These are phyloP conservation scores for Ormyrus rosae DNA, from an alignment of 2,888 invertebrate species.

Conservation along the genomic window DNA sequence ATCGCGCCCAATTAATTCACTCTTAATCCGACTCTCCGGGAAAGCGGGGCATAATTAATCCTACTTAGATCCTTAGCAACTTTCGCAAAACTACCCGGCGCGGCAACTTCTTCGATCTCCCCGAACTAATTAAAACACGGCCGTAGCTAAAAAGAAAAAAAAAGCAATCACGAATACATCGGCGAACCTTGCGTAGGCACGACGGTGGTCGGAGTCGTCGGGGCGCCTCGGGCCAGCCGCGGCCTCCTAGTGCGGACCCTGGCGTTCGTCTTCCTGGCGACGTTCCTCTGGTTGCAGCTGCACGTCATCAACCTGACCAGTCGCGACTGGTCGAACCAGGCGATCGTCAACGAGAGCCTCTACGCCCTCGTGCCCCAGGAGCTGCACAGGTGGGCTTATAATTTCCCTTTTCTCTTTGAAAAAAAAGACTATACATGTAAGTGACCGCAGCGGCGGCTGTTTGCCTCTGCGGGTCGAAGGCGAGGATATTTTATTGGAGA, in stretches of 20 bases:
- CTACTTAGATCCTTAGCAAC: no score
- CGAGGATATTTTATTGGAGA: no score
- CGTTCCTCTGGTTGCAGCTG: constrained; percentile 81
- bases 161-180: not conserved
- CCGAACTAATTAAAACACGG: no score
- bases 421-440: no score
- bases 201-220: constrained; percentile 61
- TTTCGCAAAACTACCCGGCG: no score
- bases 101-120: no score
- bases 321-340: constrained; percentile 71
- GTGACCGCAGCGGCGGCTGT: no score
- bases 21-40: no score
- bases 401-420: not conserved
- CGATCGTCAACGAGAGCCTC: constrained; percentile 85
- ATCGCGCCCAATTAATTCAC: no score
- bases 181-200: constrained; percentile 52
- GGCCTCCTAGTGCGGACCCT: constrained; percentile 74
- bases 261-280: constrained; percentile 77
- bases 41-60: no score
- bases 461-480: no score
- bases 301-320: constrained; percentile 79
- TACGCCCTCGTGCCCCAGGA: constrained; percentile 88
- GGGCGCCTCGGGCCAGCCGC: constrained; percentile 69
- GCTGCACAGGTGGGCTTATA: constrained; percentile 83
- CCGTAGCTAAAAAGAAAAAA: not conserved